Evolutionary conservation across 2,888 invertebrate species (phyloP).

Genomic region (Nomada flava): DNA sequence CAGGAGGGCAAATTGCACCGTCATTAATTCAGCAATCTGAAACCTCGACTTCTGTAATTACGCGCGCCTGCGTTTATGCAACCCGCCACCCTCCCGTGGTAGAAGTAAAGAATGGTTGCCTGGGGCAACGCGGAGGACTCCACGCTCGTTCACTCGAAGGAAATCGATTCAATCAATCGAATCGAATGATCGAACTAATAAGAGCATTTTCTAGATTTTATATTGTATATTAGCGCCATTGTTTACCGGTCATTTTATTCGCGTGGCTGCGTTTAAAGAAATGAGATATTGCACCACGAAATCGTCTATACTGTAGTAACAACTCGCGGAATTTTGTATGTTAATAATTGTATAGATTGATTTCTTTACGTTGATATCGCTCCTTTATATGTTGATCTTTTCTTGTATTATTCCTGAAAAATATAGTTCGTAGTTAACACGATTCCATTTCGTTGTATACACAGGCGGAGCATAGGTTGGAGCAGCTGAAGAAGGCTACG

Average conservation of each 20-base stretch:
- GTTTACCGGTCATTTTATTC: too few relatives aligned
- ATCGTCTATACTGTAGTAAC: too few relatives aligned
- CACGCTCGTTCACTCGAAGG: not conserved
- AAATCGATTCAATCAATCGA: too few relatives aligned
- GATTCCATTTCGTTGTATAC: slow-evolving; percentile 78
- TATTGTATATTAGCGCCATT: too few relatives aligned
- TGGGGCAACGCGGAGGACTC: not conserved
- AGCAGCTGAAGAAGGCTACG: slow-evolving; percentile 88
- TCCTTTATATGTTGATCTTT: not conserved
- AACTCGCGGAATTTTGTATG: not conserved
- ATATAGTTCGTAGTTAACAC: slow-evolving; percentile 21
- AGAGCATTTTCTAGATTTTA: too few relatives aligned
- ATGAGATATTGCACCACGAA: too few relatives aligned
- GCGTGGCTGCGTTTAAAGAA: too few relatives aligned
- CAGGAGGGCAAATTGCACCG: slow-evolving; percentile 37
- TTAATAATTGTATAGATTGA: not conserved
- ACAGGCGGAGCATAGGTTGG: slow-evolving; percentile 87
- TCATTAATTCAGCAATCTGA: slow-evolving; percentile 48
- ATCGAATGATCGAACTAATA: too few relatives aligned
- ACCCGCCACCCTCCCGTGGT: not conserved
- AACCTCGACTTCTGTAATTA: slow-evolving; percentile 33
- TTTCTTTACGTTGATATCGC: not conserved
- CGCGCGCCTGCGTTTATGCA: slow-evolving; percentile 21
- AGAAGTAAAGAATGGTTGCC: not conserved
- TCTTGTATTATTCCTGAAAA: not conserved